Conservation (phyloP, 2,888 invertebrate genomes). For the Deilephila elpenor region DNA sequence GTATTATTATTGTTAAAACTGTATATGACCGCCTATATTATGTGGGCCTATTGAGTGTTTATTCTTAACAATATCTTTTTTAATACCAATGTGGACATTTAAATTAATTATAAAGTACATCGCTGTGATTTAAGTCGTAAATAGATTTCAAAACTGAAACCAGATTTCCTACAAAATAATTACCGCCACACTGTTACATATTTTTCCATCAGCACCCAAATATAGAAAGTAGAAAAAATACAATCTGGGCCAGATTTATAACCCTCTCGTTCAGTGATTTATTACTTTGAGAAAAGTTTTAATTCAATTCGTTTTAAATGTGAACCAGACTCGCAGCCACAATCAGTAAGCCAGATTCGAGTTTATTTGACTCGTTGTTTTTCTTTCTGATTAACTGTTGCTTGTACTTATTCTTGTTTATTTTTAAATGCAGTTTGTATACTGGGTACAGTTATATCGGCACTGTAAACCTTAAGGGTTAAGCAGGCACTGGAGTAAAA, state of each 20-base stretch:
- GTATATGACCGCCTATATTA: too few relatives aligned
- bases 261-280: conserved; percentile 39
- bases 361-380: conserved; percentile 12
- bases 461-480: too few relatives aligned
- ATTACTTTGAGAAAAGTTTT: conserved; percentile 32
- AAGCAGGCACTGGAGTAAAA: too few relatives aligned
- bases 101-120: too few relatives aligned
- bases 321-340: conserved; percentile 18
- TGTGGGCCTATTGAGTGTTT: too few relatives aligned
- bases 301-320: conserved; percentile 26
- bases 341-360: conserved; percentile 15
- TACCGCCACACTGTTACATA: too few relatives aligned
- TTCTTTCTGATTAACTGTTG: conserved; percentile 23
- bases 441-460: not conserved
- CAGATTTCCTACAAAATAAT: too few relatives aligned
- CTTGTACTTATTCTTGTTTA: not conserved
- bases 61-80: too few relatives aligned
- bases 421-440: not conserved
- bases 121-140: not conserved
- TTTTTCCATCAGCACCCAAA: not conserved
- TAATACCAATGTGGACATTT: too few relatives aligned
- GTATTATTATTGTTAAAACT: too few relatives aligned
- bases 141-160: not conserved
- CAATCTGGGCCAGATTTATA: conserved; percentile 28
- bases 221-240: conserved; percentile 19